These are phyloP conservation scores for Caenorhabditis doughertyi DNA, from an alignment of 2,888 invertebrate genomes.

Conservation along the genomic window DNA sequence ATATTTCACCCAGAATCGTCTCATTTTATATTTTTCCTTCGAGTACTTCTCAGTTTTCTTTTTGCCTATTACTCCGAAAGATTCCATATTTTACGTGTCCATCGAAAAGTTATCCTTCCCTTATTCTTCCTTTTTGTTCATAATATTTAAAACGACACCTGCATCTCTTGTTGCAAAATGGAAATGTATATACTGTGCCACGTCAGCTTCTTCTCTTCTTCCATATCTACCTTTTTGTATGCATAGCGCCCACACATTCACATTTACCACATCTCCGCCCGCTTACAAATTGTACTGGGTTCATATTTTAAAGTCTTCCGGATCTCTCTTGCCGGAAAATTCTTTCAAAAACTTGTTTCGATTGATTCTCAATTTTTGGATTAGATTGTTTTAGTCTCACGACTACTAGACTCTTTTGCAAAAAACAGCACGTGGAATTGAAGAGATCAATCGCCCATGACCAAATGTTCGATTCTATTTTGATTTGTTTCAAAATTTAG, in stretches of 20 bases:
- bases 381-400: constrained; percentile 11
- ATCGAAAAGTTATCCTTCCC: neutral
- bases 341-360: constrained; percentile 7
- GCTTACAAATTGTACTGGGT: constrained; percentile 23
- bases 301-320: constrained; percentile 12
- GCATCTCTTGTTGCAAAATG: constrained; percentile 29
- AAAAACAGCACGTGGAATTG: neutral
- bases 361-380: constrained; percentile 38
- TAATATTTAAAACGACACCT: constrained; percentile 20
- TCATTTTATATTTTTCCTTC: constrained; percentile 25
- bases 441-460: neutral
- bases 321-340: neutral
- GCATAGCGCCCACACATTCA: constrained; percentile 41
- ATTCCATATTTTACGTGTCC: neutral
- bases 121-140: neutral
- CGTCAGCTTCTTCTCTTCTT: constrained; percentile 28
- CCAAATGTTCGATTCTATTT: constrained; percentile 16
- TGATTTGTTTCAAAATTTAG: neutral
- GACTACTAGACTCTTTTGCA: constrained; percentile 11
- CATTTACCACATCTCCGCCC: constrained; percentile 31
- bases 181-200: constrained; percentile 37
- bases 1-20: constrained; percentile 21
- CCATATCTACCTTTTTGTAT: constrained; percentile 30
- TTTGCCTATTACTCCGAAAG: constrained; percentile 2
- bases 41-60: neutral